A percentile compares a stretch with the other conserved stretches of the same genome.
These are phyloP conservation scores for Prosopocoilus inquinatus DNA, from an alignment of 2,888 invertebrate species.

Conservation along the genomic window DNA sequence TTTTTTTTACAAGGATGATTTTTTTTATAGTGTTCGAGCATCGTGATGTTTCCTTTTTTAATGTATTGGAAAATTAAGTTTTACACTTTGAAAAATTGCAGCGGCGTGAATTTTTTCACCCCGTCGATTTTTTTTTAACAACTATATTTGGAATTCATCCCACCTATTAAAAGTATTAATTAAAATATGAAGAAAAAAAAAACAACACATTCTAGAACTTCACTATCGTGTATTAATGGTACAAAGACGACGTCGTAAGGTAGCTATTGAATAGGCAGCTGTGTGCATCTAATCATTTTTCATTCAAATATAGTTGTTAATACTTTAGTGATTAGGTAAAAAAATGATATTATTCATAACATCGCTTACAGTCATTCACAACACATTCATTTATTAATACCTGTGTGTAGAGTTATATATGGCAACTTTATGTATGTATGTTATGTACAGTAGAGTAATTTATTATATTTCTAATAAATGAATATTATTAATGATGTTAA, in stretches of 20 bases:
- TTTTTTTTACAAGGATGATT: constrained; percentile 17
- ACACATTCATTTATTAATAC: constrained; percentile 5
- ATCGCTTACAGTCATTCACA: constrained; percentile 25
- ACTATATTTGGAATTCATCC: neutral
- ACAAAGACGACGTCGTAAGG: neutral
- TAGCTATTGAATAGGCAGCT: constrained; percentile 6
- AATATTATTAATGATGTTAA: constrained; percentile 15
- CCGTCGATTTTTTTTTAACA: neutral
- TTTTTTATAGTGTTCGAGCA: constrained; percentile 10
- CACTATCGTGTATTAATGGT: neutral
- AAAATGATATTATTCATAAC: constrained; percentile 27
- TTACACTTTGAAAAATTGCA: neutral
- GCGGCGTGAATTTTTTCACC: neutral
- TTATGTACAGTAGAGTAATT: constrained; percentile 15
- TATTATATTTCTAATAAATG: constrained; percentile 15
- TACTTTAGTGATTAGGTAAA: constrained; percentile 3
- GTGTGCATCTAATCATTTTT: neutral
- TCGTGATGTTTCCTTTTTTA: neutral
- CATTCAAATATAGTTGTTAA: neutral
- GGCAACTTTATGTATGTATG: constrained; percentile 17
- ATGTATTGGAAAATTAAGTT: neutral
- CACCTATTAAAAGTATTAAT: constrained; percentile 1
- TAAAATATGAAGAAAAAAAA: too few relatives aligned
- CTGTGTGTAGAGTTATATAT: constrained; percentile 12
- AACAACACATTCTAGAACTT: neutral